Base-by-base conservation (phyloP, 2,888 invertebrate genomes). In the Hyposoter didymator region DNA sequence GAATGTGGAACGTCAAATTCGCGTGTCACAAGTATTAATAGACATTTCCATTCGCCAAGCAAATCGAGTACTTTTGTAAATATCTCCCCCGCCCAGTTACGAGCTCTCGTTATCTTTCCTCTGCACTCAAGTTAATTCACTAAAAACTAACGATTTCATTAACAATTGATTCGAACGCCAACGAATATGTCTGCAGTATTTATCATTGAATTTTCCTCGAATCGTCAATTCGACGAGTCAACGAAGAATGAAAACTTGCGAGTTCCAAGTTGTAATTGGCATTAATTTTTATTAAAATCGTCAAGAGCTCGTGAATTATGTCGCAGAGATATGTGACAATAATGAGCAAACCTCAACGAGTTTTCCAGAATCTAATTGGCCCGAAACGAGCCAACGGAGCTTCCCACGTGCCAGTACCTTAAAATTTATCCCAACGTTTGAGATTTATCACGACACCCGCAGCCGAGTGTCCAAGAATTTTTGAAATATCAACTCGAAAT, bases 301-400 rank as follows among this genome's bases (percentile, higher is more conserved):
- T 66, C 55, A 70, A 67, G 66, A 22, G 22, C 39, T 81, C 80
- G 66, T 78, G 73, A 78, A 84, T 80, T 52, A 76, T 35, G 39
- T 39, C 47, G 5, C 39, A 45, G 75, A 32, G 67, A 75, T 39
- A 45, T 62, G 55, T 73, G 81, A 81, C 76, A 80, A 84, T 80
- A 84, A 81, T 84, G 78, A 73, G 78, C 69, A 69, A 73, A 67
- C 81, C 78, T 66, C 73, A 81, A 84, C 73, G 84, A 84, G 82
- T 19, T 59, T 55, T 78, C 78, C 81, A 32, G 64, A 84, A 78
- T 10, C 70, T 84, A 78, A 82, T 84, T 82, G 74, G 43, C 39
- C 62, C 62, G 45, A 59, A 69, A 69, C 43, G 32, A 78, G 67
- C 32, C n/a, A 47, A 70, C 39, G 49, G 28, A 75, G 52, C 64